Evolutionary conservation across 37 sponge, comb jelly and placozoan species (phyloP).

Genomic region (Theonella swinhoei): DNA sequence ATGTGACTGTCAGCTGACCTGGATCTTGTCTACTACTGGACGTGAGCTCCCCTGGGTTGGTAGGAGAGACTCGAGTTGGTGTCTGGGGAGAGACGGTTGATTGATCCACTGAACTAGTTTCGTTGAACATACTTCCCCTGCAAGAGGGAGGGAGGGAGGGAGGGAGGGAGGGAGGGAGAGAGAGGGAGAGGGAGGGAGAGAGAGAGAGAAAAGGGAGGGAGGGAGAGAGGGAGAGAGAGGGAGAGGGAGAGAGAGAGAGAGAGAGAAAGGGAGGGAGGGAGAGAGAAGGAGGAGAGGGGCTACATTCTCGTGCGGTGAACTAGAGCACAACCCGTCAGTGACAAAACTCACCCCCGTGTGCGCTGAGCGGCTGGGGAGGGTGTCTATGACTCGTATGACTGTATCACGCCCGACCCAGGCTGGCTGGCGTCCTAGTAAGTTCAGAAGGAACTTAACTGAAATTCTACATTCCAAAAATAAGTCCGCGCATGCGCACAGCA

Average conservation of each 20-base stretch:
- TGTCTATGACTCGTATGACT: neutral
- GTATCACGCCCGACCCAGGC: neutral
- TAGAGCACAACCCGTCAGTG: too few relatives aligned
- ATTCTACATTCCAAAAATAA: too few relatives aligned
- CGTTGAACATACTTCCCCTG: constrained; percentile 2
- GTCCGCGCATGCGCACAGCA: neutral
- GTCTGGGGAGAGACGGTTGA: neutral
- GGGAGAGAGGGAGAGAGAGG: neutral
- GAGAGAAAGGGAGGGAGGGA: neutral
- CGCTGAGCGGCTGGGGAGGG: neutral
- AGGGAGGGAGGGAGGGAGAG: neutral
- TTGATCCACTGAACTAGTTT: constrained; percentile 13
- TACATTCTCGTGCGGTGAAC: neutral
- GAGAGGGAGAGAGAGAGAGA: too few relatives aligned
- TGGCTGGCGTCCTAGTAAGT: too few relatives aligned
- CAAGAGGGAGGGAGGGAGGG: too few relatives aligned
- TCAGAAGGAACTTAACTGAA: too few relatives aligned
- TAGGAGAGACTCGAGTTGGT: neutral
- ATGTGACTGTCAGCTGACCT: too few relatives aligned
- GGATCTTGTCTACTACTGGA: too few relatives aligned
- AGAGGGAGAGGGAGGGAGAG: too few relatives aligned
- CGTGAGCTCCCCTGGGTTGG: neutral
- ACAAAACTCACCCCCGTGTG: neutral
- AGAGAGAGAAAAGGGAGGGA: too few relatives aligned
- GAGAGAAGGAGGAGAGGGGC: too few relatives aligned